Evolutionary conservation across 2,888 invertebrate species (phyloP).

Genomic region (Chromoteleia sp.): DNA sequence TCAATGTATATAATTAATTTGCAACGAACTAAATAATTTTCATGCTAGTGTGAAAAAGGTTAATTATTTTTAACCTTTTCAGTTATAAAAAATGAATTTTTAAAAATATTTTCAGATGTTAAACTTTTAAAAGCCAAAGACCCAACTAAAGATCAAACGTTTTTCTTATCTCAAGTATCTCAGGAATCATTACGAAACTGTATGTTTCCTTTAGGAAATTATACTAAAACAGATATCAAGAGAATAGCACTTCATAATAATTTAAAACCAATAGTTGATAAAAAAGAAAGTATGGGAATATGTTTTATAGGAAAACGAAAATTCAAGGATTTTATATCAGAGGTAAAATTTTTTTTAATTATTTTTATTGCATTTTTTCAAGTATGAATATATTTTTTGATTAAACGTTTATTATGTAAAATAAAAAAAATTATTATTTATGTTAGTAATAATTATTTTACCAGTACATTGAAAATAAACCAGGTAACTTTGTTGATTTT

Average conservation of each 20-base stretch:
- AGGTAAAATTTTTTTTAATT: conserved; percentile 86
- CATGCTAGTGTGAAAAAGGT: too few species aligned
- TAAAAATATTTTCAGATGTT: conserved; percentile 85
- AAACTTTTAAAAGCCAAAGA: conserved; percentile 91
- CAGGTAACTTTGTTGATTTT: conserved; percentile 93
- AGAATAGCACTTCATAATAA: conserved; percentile 90
- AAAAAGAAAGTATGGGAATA: conserved; percentile 96
- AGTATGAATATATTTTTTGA: too few species aligned
- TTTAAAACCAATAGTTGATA: conserved; percentile 88
- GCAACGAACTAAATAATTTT: too few species aligned
- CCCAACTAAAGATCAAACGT: conserved; percentile 95
- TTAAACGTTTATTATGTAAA: background rate
- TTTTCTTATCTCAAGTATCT: conserved; percentile 94
- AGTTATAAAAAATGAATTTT: too few species aligned
- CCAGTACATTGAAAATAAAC: conserved; percentile 93
- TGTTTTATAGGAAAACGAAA: conserved; percentile 97
- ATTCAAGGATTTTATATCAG: conserved; percentile 94
- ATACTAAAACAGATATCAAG: conserved; percentile 92
- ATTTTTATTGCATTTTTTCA: too few species aligned
- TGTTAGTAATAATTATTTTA: too few species aligned
- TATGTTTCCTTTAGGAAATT: conserved; percentile 95
- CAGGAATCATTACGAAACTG: conserved; percentile 91
- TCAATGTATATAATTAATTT: too few species aligned
- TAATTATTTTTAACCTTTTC: too few species aligned
- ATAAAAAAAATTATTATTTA: too few species aligned